These are phyloP conservation scores for Chrysemys picta DNA, from an alignment of 2,113 vertebrate genomes.

Conservation along the genomic window DNA sequence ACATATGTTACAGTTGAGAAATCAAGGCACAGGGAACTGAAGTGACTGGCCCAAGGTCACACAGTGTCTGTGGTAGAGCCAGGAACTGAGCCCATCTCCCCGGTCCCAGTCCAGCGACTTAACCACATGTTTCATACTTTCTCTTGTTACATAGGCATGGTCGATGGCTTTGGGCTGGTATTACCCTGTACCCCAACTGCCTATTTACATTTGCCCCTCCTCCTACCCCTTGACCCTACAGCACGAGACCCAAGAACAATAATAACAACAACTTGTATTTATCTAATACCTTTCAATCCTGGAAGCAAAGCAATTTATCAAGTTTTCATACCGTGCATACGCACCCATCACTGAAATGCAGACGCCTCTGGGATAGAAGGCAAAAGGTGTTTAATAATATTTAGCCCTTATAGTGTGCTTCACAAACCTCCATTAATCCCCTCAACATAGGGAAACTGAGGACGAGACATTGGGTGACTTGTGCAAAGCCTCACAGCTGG, in stretches of 20 bases:
- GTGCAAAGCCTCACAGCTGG: not conserved
- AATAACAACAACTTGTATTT: too few relatives aligned
- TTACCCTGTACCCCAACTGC: too few relatives aligned
- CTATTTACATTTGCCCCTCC: not conserved
- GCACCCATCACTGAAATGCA: not conserved
- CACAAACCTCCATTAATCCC: not conserved
- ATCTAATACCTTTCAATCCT: too few relatives aligned
- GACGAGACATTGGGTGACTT: not conserved
- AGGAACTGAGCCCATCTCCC: not conserved
- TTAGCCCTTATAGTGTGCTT: not conserved
- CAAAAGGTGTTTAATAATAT: not conserved
- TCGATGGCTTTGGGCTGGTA: not conserved
- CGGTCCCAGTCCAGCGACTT: not conserved
- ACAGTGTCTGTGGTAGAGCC: not conserved
- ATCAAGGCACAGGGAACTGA: rapidly evolving
- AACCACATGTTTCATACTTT: rapidly evolving
- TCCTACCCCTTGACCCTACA: not conserved
- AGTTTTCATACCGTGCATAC: too few relatives aligned
- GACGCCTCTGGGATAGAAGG: slow-evolving; percentile 1
- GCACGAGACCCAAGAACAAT: not conserved
- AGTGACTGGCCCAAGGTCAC: not conserved
- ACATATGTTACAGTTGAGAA: not conserved
- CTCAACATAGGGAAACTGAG: not conserved
- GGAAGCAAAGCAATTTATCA: not conserved
- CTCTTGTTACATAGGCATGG: not conserved